Conservation (phyloP, 1,140 invertebrate species). For the Cotesia chilonis region DNA sequence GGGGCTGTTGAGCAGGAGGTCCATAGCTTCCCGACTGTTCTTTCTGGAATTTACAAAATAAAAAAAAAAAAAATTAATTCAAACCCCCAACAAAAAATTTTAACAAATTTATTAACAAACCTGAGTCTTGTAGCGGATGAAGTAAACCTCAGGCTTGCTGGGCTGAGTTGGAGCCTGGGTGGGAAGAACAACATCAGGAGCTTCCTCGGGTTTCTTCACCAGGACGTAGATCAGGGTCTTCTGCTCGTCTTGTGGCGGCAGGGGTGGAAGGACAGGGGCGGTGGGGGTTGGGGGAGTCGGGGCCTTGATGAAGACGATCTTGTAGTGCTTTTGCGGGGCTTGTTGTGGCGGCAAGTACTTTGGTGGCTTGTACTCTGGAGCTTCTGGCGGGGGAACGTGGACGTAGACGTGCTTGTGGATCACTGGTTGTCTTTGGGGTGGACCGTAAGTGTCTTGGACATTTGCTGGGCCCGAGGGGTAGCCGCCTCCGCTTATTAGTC, state of each 20-base stretch:
- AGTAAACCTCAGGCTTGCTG: slow-evolving; percentile 87
- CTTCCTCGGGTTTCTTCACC: slow-evolving; percentile 86
- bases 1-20: slow-evolving; percentile 53
- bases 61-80: slow-evolving; percentile 10
- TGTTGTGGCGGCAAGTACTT: slow-evolving; percentile 63
- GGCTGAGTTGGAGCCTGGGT: slow-evolving; percentile 82
- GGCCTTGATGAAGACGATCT: slow-evolving; percentile 89
- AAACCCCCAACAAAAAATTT: neutral
- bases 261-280: slow-evolving; percentile 75
- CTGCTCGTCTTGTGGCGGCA: slow-evolving; percentile 82
- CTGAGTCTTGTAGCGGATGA: slow-evolving; percentile 88
- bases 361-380: slow-evolving; percentile 74
- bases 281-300: slow-evolving; percentile 81
- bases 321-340: slow-evolving; percentile 87
- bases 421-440: slow-evolving; percentile 76
- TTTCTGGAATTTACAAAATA: slow-evolving; percentile 49
- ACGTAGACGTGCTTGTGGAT: slow-evolving; percentile 88
- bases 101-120: slow-evolving; percentile 52
- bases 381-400: slow-evolving; percentile 83
- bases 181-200: slow-evolving; percentile 79
- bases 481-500: slow-evolving; percentile 41
- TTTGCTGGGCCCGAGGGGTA: slow-evolving; percentile 56
- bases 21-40: slow-evolving; percentile 61
- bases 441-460: slow-evolving; percentile 69
- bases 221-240: slow-evolving; percentile 90